phyloP scores from a whole-genome alignment of 2,888 invertebrate genomes.

The Cephus rjabovi region DNA sequence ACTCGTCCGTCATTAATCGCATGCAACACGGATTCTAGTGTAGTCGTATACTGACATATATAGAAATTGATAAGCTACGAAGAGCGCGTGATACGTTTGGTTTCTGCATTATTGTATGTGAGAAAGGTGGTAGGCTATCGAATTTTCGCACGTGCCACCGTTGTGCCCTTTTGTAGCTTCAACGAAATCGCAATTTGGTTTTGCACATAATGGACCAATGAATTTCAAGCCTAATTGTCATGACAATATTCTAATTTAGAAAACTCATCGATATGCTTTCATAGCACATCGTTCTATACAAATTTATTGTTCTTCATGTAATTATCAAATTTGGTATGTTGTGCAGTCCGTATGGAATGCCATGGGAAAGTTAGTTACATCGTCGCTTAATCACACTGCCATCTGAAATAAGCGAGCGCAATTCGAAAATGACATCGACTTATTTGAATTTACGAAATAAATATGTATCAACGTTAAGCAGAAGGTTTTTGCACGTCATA shows the following conservation, averaged over 20 bases:
- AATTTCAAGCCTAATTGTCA: too few relatives aligned
- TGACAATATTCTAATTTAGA: background rate
- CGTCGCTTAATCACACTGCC: background rate
- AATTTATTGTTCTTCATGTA: background rate
- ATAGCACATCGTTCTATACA: background rate
- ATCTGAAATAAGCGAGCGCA: background rate
- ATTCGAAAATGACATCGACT: constrained; percentile 13
- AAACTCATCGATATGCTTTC: background rate
- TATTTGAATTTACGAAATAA: constrained; percentile 31
- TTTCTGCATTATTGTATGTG: background rate
- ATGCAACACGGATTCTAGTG: background rate
- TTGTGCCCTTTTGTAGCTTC: background rate
- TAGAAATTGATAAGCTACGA: background rate
- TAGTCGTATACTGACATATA: background rate
- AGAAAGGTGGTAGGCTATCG: background rate
- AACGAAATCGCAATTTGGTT: background rate
- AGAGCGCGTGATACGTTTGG: background rate
- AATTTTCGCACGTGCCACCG: background rate
- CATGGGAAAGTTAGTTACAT: background rate
- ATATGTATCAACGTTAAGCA: background rate
- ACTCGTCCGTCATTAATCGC: background rate
- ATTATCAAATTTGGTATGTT: background rate
- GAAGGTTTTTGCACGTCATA: background rate
- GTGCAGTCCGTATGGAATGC: background rate
- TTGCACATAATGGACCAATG: background rate